phyloP scores from a whole-genome alignment of 1,140 invertebrate species.

The Aphidius gifuensis region DNA sequence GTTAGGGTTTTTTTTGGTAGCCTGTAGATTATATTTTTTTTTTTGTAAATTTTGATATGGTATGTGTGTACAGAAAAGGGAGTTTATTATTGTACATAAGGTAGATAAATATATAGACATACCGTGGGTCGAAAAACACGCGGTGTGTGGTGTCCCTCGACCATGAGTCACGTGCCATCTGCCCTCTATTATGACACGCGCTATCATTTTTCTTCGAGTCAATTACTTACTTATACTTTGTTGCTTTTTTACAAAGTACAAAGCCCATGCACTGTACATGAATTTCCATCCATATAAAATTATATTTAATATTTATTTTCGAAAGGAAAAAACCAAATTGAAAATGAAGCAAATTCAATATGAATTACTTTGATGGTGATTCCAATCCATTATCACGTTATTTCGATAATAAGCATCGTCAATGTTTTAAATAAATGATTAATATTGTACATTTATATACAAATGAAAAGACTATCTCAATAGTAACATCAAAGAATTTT shows the following conservation, averaged over 20 bases:
- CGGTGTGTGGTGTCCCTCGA: slow-evolving; percentile 22
- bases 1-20: too few species aligned
- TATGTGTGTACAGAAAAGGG: too few species aligned
- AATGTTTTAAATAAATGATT: slow-evolving; percentile 25
- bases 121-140: slow-evolving; percentile 13
- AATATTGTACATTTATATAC: background rate
- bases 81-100: too few species aligned
- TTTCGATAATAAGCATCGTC: slow-evolving; percentile 49
- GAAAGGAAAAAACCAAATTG: too few species aligned
- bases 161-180: slow-evolving; percentile 54
- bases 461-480: background rate
- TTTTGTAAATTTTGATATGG: too few species aligned
- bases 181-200: slow-evolving; percentile 46
- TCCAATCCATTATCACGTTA: too few species aligned
- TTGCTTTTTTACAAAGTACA: slow-evolving; percentile 5
- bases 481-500: slow-evolving; percentile 43
- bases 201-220: slow-evolving; percentile 31
- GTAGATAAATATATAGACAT: background rate
- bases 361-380: slow-evolving; percentile 2
- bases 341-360: too few species aligned
- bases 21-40: too few species aligned
- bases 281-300: too few species aligned
- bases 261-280: too few species aligned
- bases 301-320: too few species aligned
- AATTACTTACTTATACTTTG: slow-evolving; percentile 6